Base-by-base conservation (phyloP, 2,797 vertebrate genomes). In the Manis javanica region DNA sequence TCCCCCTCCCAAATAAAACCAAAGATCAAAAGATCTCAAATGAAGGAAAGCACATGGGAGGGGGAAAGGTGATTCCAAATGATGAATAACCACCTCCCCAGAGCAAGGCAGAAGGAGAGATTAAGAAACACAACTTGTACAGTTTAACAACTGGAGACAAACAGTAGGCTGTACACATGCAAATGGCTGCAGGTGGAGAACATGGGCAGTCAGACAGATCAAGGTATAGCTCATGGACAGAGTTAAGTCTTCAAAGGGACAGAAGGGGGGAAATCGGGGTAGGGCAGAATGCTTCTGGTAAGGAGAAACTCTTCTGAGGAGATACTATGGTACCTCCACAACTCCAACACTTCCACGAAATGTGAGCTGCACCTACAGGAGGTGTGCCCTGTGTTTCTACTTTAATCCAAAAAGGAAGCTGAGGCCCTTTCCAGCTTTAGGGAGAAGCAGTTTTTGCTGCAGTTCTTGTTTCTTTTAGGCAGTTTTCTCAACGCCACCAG, bases 1-100 rank as follows among this genome's bases (percentile, higher is more conserved):
- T 97, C 97, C 97, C 97, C 97, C 97, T 97, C 96, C 97, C 96
- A 93, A 96, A 95, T 12, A 91, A 95, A 97, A 89, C 85, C 61
- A 88, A 94, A 89, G 83, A 92, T 96, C 96, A 97, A 89, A 95
- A 96, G 95, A 84, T 96, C 69, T 86, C 90, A 85, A 91, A 97
- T 51, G 74, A 94, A 90, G 74, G 59, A 91, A 94, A 95, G 91
- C 84, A 78, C 74, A 96, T 94, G 97, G 97, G 98, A 96, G 97
- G 97, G 98, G 97, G 96, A 97, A 97, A 97, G 97, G 97, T 69
- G 95, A 97, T 24, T 92, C 91, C 87, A 92, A 88, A 69, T 13
- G 71, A 84, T 7, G 64, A 96, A 55, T 26, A 91, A 94, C 90
- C 71, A 88, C 91, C 63, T 86, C 97, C 91, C 92, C 94, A 93